Base-by-base conservation (phyloP, 1,140 invertebrate species). In the Scaptodrosophila lebanonensis region DNA sequence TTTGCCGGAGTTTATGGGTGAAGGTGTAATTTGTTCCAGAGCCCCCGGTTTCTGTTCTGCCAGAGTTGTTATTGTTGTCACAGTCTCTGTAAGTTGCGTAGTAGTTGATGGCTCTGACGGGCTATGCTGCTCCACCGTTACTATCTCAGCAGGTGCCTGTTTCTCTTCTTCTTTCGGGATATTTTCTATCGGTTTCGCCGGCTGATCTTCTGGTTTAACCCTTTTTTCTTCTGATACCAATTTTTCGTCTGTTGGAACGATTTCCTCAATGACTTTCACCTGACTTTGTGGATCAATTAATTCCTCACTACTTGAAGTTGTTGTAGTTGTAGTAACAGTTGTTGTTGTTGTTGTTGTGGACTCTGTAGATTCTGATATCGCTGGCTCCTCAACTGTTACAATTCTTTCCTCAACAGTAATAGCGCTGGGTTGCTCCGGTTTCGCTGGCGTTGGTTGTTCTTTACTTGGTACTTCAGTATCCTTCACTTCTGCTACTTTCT, bases 381-480 rank as follows among this genome's bases (percentile, higher is more conserved):
- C 57, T 7, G 75, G 75, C 20, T 82, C 65, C 15, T 82, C 75
- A 0, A 70, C 11, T 0, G 61, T 75, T 2, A 63, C 25, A 8
- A 57, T 25, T 9, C 20, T 62, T 40, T 79, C 64, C 32, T 75
- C 61, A 0, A 57, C 6, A 2, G 54, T 17, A 22, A 56, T 30
- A 15, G 33, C 33, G 11, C 7, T 38, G 2, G 16, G 11, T 16
- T 18, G 29, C 5, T 60, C 33, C 7, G n/a, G 4, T n/a, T 20
- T 1, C 5, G 6, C n/a, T 9, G 11, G 6, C 15, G 9, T n/a
- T 9, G n/a, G n/a, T n/a, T n/a, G n/a, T n/a, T n/a, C n/a, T n/a
- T 13, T 33, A n/a, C 6, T 33, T 33, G 32, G 8, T 9, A 3
- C 9, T n/a, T 51, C 32, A 13, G 30, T 25, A 4, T 56, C 42